A percentile compares a stretch with the other conserved stretches of the same genome.
Conservation (phyloP, 2,797 vertebrate genomes). For the Zalophus californianus region DNA sequence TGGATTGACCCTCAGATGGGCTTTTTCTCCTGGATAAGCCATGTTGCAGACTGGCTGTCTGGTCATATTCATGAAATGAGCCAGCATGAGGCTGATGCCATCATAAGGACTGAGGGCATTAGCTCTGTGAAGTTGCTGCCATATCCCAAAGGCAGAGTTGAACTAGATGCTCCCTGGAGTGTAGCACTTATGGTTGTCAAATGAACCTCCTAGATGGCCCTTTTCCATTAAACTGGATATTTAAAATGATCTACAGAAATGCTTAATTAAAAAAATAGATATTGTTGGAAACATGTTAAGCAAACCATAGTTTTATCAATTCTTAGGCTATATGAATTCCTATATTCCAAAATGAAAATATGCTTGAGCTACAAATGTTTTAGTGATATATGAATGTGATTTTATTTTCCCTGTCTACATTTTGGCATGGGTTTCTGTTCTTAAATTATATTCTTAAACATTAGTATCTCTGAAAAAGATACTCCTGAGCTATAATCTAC, state of each 20-base stretch:
- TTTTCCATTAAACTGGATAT: slow-evolving; percentile 69
- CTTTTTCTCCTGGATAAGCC: not conserved
- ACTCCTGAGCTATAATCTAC: not conserved
- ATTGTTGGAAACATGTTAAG: not conserved
- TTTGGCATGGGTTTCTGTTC: not conserved
- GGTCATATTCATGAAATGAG: not conserved
- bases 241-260: slow-evolving; percentile 68
- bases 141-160: not conserved
- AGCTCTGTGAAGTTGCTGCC: not conserved
- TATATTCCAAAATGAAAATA: not conserved
- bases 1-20: not conserved
- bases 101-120: not conserved
- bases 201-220: not conserved
- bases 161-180: slow-evolving; percentile 22
- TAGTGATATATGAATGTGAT: not conserved
- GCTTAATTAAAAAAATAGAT: slow-evolving; percentile 75
- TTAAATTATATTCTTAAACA: not conserved
- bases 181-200: not conserved
- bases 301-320: not conserved
- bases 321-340: not conserved
- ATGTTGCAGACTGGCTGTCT: not conserved
- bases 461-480: not conserved
- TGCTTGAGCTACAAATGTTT: not conserved
- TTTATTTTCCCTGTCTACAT: not conserved
- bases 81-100: not conserved